Percentiles rank a stretch among this genome's conserved stretches.
These are phyloP conservation scores for Drosophila nr. perissopoda DNA, from an alignment of 2,888 invertebrate genomes.

Conservation along the genomic window DNA sequence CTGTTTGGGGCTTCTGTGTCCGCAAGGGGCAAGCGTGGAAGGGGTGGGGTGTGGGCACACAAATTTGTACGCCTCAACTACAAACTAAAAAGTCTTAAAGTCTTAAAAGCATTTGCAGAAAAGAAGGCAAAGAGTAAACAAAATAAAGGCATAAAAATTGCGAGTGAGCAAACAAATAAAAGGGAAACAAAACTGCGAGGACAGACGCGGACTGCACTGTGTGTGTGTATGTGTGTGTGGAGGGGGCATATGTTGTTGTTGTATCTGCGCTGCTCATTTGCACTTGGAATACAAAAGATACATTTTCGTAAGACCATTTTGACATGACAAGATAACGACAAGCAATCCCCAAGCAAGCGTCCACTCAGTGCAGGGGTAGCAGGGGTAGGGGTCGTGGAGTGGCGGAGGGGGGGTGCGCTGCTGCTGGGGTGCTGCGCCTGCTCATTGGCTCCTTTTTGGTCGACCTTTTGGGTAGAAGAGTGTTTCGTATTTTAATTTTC, in stretches of 20 bases:
- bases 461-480: constrained; percentile 68
- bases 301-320: constrained; percentile 83
- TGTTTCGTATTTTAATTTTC: constrained; percentile 80
- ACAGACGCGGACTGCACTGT: constrained; percentile 11
- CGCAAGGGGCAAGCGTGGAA: background rate
- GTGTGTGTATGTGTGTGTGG: background rate
- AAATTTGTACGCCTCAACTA: constrained; percentile 79
- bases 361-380: constrained; percentile 19
- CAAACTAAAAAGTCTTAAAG: constrained; percentile 79
- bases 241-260: constrained; percentile 5
- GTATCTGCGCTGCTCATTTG: constrained; percentile 79
- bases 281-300: constrained; percentile 82
- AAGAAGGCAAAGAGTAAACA: constrained; percentile 77
- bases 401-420: constrained; percentile 22
- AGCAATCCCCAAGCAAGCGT: constrained; percentile 68
- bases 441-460: constrained; percentile 63
- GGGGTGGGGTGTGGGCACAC: constrained; percentile 30
- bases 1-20: constrained; percentile 37
- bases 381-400: background rate
- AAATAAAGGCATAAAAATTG: constrained; percentile 81
- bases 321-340: constrained; percentile 84
- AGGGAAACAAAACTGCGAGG: constrained; percentile 56
- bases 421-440: constrained; percentile 53
- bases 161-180: constrained; percentile 80
- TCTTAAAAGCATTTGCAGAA: constrained; percentile 81